Evolutionary conservation across 2,113 vertebrate genomes (phyloP).

Genomic region (Colistium nudipinnis): DNA sequence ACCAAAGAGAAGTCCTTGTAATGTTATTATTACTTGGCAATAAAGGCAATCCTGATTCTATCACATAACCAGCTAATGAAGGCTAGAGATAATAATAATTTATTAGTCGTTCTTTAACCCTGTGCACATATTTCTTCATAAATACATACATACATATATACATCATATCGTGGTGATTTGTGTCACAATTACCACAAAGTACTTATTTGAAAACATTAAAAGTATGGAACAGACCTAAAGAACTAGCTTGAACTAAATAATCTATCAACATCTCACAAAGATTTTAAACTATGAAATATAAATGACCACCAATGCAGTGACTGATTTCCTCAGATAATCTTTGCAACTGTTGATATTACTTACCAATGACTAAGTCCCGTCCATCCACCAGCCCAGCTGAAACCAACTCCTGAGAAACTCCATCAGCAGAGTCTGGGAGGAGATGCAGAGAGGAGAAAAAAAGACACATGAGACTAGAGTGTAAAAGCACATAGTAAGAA

Average conservation of each 20-base stretch:
- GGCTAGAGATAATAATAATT: background rate
- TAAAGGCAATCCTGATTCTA: no score
- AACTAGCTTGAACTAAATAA: background rate
- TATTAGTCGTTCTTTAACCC: background rate
- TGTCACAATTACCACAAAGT: no score
- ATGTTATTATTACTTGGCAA: no score
- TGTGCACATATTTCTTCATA: no score
- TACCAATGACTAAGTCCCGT: constrained; percentile 96
- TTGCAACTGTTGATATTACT: constrained; percentile 30
- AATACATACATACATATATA: no score
- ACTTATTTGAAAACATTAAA: no score
- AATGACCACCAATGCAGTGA: background rate
- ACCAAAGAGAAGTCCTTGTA: no score
- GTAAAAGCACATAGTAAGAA: background rate
- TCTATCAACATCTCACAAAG: background rate
- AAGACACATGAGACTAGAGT: background rate
- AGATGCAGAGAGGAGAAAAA: constrained; percentile 6
- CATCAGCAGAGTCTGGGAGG: constrained; percentile 93
- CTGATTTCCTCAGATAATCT: background rate
- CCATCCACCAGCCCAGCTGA: constrained; percentile 98
- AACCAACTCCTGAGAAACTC: constrained; percentile 98
- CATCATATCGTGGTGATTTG: no score
- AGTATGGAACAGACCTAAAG: no score
- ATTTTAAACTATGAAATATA: background rate
- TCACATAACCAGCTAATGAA: background rate